Evolutionary conservation across 1,140 invertebrate genomes (phyloP), one percentile per base, ranked within the genome.

Genomic region (silkworm (Bombyx mori)): DNA sequence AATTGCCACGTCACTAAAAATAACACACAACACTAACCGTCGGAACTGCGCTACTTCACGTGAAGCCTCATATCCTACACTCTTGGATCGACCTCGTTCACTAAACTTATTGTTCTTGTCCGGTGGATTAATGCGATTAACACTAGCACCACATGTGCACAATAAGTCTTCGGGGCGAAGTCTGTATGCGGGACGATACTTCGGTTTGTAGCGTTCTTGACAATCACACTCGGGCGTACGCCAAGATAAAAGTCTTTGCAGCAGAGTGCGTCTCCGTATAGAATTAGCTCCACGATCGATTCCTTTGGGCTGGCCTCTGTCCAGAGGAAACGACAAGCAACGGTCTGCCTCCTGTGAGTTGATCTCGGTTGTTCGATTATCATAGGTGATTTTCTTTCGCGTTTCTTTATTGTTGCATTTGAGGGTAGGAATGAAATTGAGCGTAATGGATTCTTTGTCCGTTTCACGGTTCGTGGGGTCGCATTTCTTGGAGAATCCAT

Each of bases 21-120:
- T 60, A 44, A 50, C 51, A 68, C 61, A 73, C 58, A 62, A 44
- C 78, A 86, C 83, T 86, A 79, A 86, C 83, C 83, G 83, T 60
- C 83, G 76, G 57, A 87, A 87, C 58, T 81, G 80, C 54, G 82
- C 77, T 72, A 87, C 80, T 79, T 85, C 82, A 54, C 80, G 76
- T 18, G 84, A 71, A 26, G 77, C 75, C 67, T 85, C 83, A 58
- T 87, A 87, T 42, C 82, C 83, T 48, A 87, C 80, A 75, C 83
- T 87, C 69, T 87, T 87, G 46, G 83, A 87, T 8, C 83, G 79
- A 48, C 76, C 83, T 44, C 83, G 73, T 54, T 86, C 82, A 8
- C 68, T 59, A 52, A 73, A 79, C 57, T 77, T 62, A 52, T 58
- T 75, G 54, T 59, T 70, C 50, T 71, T 73, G 59, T 73, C 65